phyloP scores from a whole-genome alignment of 2,888 invertebrate species.

The Drosophila mercatorum region DNA sequence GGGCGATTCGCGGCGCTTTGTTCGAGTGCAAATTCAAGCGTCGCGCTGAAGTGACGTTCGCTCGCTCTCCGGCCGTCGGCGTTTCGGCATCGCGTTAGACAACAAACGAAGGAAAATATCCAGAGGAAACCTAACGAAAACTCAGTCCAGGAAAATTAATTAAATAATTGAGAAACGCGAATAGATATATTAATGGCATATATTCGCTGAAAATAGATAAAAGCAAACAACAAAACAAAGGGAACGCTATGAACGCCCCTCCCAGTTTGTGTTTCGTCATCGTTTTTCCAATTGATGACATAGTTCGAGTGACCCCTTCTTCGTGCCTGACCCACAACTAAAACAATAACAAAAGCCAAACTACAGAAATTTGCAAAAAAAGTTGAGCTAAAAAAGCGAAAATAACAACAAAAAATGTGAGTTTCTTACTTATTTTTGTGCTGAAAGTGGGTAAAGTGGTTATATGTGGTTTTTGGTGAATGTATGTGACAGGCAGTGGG shows the following conservation, averaged over 20 bases:
- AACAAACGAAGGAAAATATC: constrained; percentile 3
- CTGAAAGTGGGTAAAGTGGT: background rate
- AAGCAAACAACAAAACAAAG: background rate
- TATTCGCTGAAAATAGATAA: constrained; percentile 50
- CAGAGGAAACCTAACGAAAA: constrained; percentile 8
- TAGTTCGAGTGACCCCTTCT: constrained; percentile 51
- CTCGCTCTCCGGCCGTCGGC: constrained; percentile 25
- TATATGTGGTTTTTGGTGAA: background rate
- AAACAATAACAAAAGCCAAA: constrained; percentile 29
- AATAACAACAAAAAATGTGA: constrained; percentile 35
- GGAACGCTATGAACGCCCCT: background rate
- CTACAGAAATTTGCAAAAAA: constrained; percentile 14
- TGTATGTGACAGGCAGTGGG: background rate
- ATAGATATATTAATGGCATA: constrained; percentile 33
- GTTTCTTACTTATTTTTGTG: background rate
- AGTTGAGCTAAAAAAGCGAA: constrained; percentile 7
- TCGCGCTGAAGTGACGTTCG: constrained; percentile 66
- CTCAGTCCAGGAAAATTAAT: constrained; percentile 55
- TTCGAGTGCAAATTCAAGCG: constrained; percentile 73
- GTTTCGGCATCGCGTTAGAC: constrained; percentile 48
- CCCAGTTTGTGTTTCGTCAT: constrained; percentile 50
- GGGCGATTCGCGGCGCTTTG: constrained; percentile 19
- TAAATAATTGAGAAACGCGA: constrained; percentile 58
- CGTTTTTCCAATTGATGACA: constrained; percentile 65
- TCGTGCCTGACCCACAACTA: constrained; percentile 41